Evolutionary conservation across 2,888 invertebrate genomes (phyloP).

Genomic region (Synanthedon formicaeformis): DNA sequence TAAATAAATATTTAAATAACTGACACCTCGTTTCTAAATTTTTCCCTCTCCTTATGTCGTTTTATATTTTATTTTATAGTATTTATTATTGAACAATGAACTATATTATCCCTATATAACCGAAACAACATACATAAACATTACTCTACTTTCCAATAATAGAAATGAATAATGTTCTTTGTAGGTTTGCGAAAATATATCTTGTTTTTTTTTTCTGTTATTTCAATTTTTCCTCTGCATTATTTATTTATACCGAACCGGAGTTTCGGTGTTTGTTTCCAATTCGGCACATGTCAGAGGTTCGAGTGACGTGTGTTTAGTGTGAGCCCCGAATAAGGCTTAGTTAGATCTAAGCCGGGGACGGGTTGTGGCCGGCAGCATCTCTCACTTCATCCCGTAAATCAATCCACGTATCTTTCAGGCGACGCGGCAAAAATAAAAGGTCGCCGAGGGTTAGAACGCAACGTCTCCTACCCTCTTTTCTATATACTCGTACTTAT

Average conservation of each 20-base stretch:
- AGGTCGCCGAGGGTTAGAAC: slow-evolving; percentile 21
- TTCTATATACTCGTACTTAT: no score
- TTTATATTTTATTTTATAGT: no score
- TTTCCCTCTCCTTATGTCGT: no score
- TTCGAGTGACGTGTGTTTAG: slow-evolving; percentile 48
- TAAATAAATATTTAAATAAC: no score
- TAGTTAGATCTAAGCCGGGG: slow-evolving; percentile 53
- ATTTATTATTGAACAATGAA: no score
- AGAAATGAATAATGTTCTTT: not conserved
- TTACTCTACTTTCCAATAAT: no score
- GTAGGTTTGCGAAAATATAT: not conserved
- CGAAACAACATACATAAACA: no score
- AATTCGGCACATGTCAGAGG: slow-evolving; percentile 48
- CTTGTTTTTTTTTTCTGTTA: no score
- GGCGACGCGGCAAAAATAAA: slow-evolving; percentile 54
- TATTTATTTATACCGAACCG: no score
- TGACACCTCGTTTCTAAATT: no score
- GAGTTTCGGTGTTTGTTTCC: slow-evolving; percentile 22
- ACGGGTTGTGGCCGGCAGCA: slow-evolving; percentile 25
- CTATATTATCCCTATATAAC: no score
- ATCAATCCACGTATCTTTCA: slow-evolving; percentile 51
- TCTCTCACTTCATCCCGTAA: slow-evolving; percentile 57
- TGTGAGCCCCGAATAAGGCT: slow-evolving; percentile 55
- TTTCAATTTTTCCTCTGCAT: no score
- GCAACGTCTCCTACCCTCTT: slow-evolving; percentile 11